Conservation (phyloP, 2,113 vertebrate genomes). For the Gnathonemus longibarbis region DNA sequence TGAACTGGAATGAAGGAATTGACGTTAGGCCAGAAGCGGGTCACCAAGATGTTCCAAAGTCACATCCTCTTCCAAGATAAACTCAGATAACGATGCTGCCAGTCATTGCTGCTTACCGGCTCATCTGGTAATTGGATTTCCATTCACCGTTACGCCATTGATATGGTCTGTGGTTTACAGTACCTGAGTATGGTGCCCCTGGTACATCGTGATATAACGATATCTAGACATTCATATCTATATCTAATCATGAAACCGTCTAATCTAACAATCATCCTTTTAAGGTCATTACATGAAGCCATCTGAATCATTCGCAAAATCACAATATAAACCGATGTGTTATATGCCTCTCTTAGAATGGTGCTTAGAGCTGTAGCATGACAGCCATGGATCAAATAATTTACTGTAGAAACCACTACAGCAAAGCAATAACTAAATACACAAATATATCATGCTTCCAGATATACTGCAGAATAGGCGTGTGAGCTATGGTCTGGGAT, state of each 20-base stretch:
- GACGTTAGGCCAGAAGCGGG: neutral
- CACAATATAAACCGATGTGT: neutral
- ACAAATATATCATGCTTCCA: neutral
- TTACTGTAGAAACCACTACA: neutral
- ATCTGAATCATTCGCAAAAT: neutral
- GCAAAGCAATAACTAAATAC: neutral
- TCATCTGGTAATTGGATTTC: neutral
- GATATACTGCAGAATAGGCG: neutral
- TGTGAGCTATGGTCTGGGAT: neutral
- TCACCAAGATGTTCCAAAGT: constrained; percentile 24
- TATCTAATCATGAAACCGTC: neutral
- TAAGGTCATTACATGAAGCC: neutral
- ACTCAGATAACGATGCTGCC: constrained; percentile 4
- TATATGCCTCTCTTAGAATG: neutral
- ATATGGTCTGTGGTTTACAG: neutral
- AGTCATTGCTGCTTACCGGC: neutral
- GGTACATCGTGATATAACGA: neutral
- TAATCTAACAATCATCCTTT: neutral
- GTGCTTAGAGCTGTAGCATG: neutral
- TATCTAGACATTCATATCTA: too few species aligned
- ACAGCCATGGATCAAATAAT: neutral
- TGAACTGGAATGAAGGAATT: neutral
- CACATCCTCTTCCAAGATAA: constrained; percentile 7
- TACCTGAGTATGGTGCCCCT: neutral
- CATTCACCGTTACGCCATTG: neutral